Percentiles rank a stretch among this genome's conserved stretches.
These are phyloP conservation scores for Mizuhopecten yessoensis DNA, from an alignment of 1,140 invertebrate species.

Conservation along the genomic window DNA sequence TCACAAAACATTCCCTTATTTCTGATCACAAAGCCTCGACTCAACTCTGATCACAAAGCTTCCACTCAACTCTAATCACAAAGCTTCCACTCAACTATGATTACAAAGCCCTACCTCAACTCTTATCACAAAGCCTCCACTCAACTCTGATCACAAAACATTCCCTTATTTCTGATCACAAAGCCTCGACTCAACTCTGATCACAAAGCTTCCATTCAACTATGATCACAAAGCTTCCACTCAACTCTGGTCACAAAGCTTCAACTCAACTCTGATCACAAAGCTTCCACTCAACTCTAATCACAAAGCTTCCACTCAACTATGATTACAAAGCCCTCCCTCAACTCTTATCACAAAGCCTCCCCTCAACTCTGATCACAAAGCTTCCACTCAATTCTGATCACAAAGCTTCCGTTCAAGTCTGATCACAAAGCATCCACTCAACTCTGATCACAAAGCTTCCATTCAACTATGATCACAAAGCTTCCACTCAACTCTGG, in stretches of 20 bases:
- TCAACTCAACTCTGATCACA: neutral
- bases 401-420: too few species aligned
- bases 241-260: neutral
- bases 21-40: too few species aligned
- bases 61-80: neutral
- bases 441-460: too few species aligned
- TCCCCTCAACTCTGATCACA: too few species aligned
- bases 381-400: too few species aligned
- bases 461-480: too few species aligned
- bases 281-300: neutral
- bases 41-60: neutral
- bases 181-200: neutral
- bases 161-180: too few species aligned
- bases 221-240: neutral
- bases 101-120: neutral
- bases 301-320: neutral
- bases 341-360: neutral
- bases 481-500: too few species aligned
- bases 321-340: neutral
- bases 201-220: neutral
- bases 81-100: too few species aligned
- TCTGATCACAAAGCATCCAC: too few species aligned
- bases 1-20: too few species aligned
- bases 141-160: neutral
- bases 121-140: neutral